These are phyloP conservation scores for Acanthacorydalis orientalis DNA, from an alignment of 2,888 invertebrate species.

Conservation along the genomic window DNA sequence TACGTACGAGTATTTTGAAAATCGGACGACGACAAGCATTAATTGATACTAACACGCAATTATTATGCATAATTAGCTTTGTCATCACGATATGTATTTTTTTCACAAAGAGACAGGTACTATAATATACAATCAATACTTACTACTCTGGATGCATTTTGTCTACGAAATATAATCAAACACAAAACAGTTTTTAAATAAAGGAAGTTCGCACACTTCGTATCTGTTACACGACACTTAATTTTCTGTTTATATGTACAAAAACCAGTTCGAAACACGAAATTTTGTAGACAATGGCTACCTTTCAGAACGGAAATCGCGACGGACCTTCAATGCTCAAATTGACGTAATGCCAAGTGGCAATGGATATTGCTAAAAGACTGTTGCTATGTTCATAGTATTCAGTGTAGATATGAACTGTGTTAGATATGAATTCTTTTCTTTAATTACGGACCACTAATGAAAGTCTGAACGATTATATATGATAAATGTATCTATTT, in stretches of 20 bases:
- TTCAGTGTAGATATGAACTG: no score
- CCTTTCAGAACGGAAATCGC: slow-evolving; percentile 12
- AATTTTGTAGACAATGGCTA: slow-evolving; percentile 25
- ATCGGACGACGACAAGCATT: no score
- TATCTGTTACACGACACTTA: slow-evolving; percentile 12
- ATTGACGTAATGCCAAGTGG: slow-evolving; percentile 23
- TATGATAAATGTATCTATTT: no score
- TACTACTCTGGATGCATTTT: slow-evolving; percentile 72
- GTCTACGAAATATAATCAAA: slow-evolving; percentile 4
- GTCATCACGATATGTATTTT: background rate
- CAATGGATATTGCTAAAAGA: slow-evolving; percentile 9
- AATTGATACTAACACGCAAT: slow-evolving; percentile 2
- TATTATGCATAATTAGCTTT: background rate
- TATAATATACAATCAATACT: slow-evolving; percentile 35
- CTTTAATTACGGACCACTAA: no score
- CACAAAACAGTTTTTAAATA: slow-evolving; percentile 5
- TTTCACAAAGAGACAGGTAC: slow-evolving; percentile 1
- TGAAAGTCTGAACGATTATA: no score
- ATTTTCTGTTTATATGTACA: slow-evolving; percentile 4
- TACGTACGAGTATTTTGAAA: no score
- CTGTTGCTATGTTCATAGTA: no score
- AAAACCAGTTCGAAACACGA: slow-evolving; percentile 15
- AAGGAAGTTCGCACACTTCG: slow-evolving; percentile 8
- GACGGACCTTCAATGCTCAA: slow-evolving; percentile 4
- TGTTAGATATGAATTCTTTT: no score